Evolutionary conservation across 2,888 invertebrate species (phyloP).

Genomic region (Hydroisotoma schaefferi): DNA sequence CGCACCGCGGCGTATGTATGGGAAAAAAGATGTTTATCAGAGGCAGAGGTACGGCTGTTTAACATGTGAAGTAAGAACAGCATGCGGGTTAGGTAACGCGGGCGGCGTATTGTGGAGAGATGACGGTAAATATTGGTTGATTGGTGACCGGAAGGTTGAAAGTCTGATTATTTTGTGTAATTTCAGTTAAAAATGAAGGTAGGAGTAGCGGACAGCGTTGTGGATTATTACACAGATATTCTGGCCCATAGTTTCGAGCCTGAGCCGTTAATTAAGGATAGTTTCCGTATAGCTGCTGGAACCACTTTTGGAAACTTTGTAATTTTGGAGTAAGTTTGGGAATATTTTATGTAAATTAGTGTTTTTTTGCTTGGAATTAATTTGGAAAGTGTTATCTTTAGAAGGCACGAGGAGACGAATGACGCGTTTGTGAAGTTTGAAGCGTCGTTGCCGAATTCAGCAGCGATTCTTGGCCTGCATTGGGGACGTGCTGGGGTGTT

Average conservation of each 20-base stretch:
- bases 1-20: no score
- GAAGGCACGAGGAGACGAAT: conserved; percentile 23
- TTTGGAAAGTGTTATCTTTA: no score
- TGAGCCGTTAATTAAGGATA: no score
- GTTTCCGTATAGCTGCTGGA: conserved; percentile 33
- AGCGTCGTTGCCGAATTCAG: conserved; percentile 20
- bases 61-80: no score
- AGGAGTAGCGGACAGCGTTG: conserved; percentile 19
- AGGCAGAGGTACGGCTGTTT: no score
- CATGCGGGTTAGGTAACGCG: no score
- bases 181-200: no score
- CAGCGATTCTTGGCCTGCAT: conserved; percentile 37
- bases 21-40: no score
- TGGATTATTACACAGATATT: conserved; percentile 43
- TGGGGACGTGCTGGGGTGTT: conserved; percentile 40
- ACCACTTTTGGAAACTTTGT: conserved; percentile 33
- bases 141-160: no score
- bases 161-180: no score
- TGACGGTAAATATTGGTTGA: no score
- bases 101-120: no score
- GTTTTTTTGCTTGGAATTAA: not conserved
- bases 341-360: conserved; percentile 1
- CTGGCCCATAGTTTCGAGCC: conserved; percentile 38
- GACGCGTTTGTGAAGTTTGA: conserved; percentile 25
- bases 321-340: conserved; percentile 32